phyloP scores from a whole-genome alignment of 2,888 invertebrate species.

The Eudemis profundana region DNA sequence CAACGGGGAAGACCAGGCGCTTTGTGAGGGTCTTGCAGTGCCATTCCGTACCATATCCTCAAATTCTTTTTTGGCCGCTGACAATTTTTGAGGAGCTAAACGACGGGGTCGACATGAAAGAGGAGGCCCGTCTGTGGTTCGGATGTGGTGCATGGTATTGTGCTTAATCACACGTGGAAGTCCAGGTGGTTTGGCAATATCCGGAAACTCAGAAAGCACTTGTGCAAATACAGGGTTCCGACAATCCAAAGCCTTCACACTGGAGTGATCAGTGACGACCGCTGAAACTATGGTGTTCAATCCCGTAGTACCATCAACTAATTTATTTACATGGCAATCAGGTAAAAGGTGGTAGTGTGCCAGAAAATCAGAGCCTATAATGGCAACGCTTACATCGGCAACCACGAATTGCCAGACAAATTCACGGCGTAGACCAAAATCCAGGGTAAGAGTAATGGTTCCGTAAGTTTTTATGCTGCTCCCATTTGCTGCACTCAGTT shows the following conservation, averaged over 20 bases:
- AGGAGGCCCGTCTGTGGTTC: slow-evolving; percentile 6
- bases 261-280: slow-evolving; percentile 16
- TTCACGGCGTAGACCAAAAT: too few relatives aligned
- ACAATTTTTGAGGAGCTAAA: slow-evolving; percentile 7
- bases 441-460: slow-evolving; percentile 30
- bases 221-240: slow-evolving; percentile 8
- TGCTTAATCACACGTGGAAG: not conserved
- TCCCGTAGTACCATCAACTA: slow-evolving; percentile 40
- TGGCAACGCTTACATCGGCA: slow-evolving; percentile 43
- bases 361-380: slow-evolving; percentile 45
- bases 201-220: slow-evolving; percentile 13
- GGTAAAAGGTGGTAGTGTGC: slow-evolving; percentile 42
- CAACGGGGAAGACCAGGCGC: not conserved
- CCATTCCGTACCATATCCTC: slow-evolving; percentile 1
- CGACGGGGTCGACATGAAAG: slow-evolving; percentile 11
- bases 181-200: not conserved
- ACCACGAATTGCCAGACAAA: too few relatives aligned
- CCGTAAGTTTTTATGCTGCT: slow-evolving; percentile 45
- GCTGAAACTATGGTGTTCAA: slow-evolving; percentile 15
- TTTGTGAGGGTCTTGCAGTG: not conserved
- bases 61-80: not conserved
- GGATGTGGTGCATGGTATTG: slow-evolving; percentile 4
- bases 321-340: slow-evolving; percentile 28
- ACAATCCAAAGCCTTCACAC: slow-evolving; percentile 8
- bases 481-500: slow-evolving; percentile 44